These are phyloP conservation scores for Indicator maculatus DNA, from an alignment of 2,113 vertebrate genomes.

Conservation along the genomic window DNA sequence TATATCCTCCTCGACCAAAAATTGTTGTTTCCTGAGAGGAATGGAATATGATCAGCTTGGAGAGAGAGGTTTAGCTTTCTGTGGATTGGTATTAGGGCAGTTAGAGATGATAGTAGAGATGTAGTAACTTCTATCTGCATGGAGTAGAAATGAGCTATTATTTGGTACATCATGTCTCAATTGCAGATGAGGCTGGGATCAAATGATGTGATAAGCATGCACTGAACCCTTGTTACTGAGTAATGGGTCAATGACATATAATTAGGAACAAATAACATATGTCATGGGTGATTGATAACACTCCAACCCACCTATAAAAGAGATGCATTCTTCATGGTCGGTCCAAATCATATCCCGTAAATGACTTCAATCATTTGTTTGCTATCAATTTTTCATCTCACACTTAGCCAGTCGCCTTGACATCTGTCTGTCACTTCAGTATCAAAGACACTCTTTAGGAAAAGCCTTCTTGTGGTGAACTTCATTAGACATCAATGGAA, in stretches of 20 bases:
- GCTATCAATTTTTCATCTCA: not conserved
- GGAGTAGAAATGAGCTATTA: not conserved
- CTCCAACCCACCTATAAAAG: not conserved
- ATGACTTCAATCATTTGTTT: not conserved
- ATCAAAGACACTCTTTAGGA: not conserved
- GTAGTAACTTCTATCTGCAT: not conserved
- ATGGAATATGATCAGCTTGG: not conserved
- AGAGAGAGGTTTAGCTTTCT: not conserved
- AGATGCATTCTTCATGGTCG: not conserved
- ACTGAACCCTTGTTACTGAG: not conserved
- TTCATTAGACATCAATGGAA: not conserved
- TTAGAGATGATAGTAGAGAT: not conserved
- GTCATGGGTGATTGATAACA: not conserved
- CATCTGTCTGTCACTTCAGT: conserved; percentile 15
- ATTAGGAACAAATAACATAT: not conserved
- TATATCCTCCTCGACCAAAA: fast-evolving
- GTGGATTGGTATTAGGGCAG: not conserved
- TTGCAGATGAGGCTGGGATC: conserved; percentile 1
- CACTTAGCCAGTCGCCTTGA: not conserved
- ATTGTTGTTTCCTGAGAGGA: not conserved
- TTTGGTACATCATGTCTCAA: not conserved
- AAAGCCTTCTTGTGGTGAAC: not conserved
- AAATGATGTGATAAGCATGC: not conserved
- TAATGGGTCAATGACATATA: not conserved
- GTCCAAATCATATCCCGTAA: not conserved